phyloP scores from a whole-genome alignment of 2,888 invertebrate genomes.

The Artemia sp. region DNA sequence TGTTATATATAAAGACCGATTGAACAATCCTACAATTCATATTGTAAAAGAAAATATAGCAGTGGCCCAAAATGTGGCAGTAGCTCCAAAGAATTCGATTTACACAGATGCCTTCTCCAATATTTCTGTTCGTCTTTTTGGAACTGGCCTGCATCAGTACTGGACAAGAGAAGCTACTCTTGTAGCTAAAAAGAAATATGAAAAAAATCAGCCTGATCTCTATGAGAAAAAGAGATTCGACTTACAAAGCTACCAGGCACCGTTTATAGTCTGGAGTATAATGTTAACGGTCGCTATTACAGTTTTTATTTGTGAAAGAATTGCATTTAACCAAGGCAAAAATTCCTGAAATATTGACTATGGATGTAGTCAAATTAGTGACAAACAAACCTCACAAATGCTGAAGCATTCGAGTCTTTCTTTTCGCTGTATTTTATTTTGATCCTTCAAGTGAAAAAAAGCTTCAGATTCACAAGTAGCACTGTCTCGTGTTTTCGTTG shows the following conservation, averaged over 20 bases:
- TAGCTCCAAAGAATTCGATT: neutral
- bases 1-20: neutral
- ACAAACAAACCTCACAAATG: too few relatives aligned
- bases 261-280: neutral
- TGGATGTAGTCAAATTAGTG: too few relatives aligned
- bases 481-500: too few relatives aligned
- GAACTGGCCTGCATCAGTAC: neutral
- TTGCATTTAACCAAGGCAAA: too few relatives aligned
- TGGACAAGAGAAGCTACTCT: slow-evolving; percentile 3
- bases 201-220: neutral
- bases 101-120: neutral
- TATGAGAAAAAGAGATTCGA: neutral
- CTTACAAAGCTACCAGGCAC: neutral
- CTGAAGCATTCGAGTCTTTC: too few relatives aligned
- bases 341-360: too few relatives aligned
- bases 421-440: too few relatives aligned
- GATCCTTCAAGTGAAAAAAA: too few relatives aligned
- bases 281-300: too few relatives aligned
- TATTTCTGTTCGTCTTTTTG: neutral
- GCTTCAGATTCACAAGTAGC: too few relatives aligned
- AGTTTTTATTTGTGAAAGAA: too few relatives aligned
- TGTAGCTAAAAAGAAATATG: neutral
- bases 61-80: neutral
- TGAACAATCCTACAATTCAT: neutral
- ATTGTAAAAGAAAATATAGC: neutral